Evolutionary conservation across 2,113 vertebrate species (phyloP), one percentile per base, ranked within the genome.

Genomic region (Apaloderma vittatum): DNA sequence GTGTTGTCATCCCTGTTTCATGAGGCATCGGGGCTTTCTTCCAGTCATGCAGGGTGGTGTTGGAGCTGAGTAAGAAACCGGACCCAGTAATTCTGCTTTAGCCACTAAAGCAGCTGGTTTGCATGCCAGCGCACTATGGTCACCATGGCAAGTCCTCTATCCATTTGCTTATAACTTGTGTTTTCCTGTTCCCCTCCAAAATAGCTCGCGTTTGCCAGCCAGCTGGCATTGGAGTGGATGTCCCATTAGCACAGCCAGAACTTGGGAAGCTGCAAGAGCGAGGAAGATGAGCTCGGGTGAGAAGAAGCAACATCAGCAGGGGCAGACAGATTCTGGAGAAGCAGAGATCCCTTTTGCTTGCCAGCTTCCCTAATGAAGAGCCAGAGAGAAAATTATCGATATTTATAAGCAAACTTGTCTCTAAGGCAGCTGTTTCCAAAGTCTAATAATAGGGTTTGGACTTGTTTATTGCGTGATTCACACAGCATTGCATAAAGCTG

Each of bases 341-440:
- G 67, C 55, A 84, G 63, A 88, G 48, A 37, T 26, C n/a, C 37
- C 16, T 40, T 57, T 16, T 48, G 79, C 51, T 49, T 36, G 55
- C 48, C 91, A 93, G 49, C 67, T 71, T 20, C 76, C 40, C 36
- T 17, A 73, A 55, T 19, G 76, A 58, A 57, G 61, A 72, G 52
- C 15, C 68, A 80, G 58, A 43, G 73, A 80, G 80, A 87, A 93
- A 92, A 88, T 27, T 40, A 29, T 6, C 48, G 90, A 40, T 84
- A 88, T 93, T 95, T 93, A 62, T 83, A 55, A 88, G 81, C 83
- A 96, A 91, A 91, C 73, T 81, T 94, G 86, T 93, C 93, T 94
- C 93, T 94, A 90, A 96, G 93, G 96, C 94, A 94, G 94, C 97
- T 79, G 68, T 79, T 96, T 79, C 78, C 89, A 49, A 93, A 86